Conservation (phyloP, 1,140 invertebrate genomes). For the Drosophila repleta region DNA sequence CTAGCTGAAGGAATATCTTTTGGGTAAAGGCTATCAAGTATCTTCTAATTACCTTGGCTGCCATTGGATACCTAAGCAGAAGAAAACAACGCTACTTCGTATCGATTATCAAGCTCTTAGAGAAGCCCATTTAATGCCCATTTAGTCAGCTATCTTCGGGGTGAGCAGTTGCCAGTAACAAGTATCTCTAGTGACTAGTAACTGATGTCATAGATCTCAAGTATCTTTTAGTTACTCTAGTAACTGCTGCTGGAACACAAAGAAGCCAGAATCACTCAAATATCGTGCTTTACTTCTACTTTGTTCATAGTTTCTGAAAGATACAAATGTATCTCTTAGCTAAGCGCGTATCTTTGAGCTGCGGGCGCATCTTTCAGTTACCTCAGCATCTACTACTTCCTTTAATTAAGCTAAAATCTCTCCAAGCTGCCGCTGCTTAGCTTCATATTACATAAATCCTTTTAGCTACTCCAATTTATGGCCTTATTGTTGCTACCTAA, state of each 20-base stretch:
- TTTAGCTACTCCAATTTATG: conserved; percentile 4
- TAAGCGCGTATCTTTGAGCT: not conserved
- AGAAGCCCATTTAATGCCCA: too few species aligned
- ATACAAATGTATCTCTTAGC: not conserved
- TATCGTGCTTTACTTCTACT: too few species aligned
- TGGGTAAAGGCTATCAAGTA: too few species aligned
- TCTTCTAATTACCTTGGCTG: too few species aligned
- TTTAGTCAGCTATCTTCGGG: too few species aligned
- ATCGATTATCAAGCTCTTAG: too few species aligned
- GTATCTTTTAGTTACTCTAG: not conserved
- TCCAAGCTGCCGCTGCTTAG: not conserved
- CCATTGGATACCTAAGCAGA: too few species aligned
- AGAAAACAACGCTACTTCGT: too few species aligned
- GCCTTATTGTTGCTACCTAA: not conserved
- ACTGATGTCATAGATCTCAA: not conserved
- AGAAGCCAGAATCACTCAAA: too few species aligned
- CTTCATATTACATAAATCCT: conserved; percentile 1
- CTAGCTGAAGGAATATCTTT: not conserved
- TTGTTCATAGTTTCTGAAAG: not conserved
- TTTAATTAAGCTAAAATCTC: not conserved
- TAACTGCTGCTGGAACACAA: too few species aligned
- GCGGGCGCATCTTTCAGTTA: not conserved
- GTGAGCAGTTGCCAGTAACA: too few species aligned
- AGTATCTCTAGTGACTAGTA: not conserved
- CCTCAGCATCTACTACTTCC: not conserved